These are phyloP conservation scores for Caenorhabditis elegans DNA, from an alignment of 1,140 invertebrate species.

Conservation along the genomic window DNA sequence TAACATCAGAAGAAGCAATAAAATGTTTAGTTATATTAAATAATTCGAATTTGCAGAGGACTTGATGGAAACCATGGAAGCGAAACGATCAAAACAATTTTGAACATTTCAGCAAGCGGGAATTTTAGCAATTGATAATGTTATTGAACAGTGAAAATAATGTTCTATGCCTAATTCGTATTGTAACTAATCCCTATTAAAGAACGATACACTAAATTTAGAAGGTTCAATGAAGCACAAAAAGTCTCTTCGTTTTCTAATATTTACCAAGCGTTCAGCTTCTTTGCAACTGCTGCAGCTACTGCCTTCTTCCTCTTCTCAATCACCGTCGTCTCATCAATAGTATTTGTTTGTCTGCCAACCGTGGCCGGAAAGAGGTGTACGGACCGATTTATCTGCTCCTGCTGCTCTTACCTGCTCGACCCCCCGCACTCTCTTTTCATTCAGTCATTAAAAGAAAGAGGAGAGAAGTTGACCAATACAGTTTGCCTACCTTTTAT, in stretches of 20 bases:
- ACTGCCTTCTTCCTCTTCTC: constrained; percentile 12
- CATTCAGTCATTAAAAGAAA: background rate
- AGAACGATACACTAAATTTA: no score
- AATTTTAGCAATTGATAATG: no score
- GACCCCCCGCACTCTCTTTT: background rate
- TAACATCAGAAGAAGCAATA: no score
- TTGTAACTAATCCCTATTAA: no score
- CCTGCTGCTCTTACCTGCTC: background rate
- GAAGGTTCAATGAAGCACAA: background rate
- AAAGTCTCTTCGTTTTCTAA: background rate
- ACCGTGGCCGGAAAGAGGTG: constrained; percentile 22
- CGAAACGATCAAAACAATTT: no score
- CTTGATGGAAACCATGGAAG: no score
- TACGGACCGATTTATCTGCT: constrained; percentile 29
- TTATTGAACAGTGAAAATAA: no score
- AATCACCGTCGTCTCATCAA: background rate
- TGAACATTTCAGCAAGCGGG: no score
- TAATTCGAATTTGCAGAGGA: no score
- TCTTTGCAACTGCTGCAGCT: constrained; percentile 21
- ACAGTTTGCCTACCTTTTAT: background rate
- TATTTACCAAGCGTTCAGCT: constrained; percentile 24
- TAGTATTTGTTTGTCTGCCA: constrained; percentile 28
- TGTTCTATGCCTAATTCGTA: no score
- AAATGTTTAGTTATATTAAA: no score
- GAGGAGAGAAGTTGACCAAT: background rate